Evolutionary conservation across 2,113 vertebrate genomes (phyloP).

Genomic region (Antechinus flavipes): DNA sequence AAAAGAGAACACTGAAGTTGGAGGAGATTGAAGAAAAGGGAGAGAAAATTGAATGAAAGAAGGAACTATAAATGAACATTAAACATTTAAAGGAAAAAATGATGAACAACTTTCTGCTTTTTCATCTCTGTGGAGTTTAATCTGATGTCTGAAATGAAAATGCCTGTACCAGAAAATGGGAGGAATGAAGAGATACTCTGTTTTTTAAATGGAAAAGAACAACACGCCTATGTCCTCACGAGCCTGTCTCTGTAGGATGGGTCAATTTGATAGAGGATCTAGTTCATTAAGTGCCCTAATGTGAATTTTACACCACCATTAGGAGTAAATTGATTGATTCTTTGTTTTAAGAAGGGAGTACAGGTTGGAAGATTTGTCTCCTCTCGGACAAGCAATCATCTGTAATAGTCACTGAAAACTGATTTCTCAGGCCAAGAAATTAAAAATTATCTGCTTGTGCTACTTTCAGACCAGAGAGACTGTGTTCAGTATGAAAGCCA

Average conservation of each 20-base stretch:
- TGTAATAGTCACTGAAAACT: background rate
- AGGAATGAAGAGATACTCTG: background rate
- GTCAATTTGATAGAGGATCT: background rate
- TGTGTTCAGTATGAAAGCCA: background rate
- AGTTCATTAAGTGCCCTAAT: conserved; percentile 2
- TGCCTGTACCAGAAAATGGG: background rate
- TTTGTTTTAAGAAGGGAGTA: background rate
- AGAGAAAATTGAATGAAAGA: background rate
- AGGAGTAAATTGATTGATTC: background rate
- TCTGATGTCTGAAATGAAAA: background rate
- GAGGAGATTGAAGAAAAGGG: background rate
- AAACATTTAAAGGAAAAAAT: background rate
- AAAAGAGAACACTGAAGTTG: background rate
- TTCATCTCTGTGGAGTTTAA: background rate
- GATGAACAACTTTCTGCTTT: background rate
- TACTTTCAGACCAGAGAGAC: background rate
- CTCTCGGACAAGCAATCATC: background rate
- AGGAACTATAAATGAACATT: background rate
- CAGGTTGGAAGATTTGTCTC: conserved; percentile 11
- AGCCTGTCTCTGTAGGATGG: conserved; percentile 7
- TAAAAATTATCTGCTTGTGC: background rate
- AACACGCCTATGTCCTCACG: background rate
- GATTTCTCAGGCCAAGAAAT: conserved; percentile 1
- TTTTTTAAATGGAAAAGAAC: background rate
- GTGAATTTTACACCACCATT: background rate